Conservation (phyloP, 2,113 vertebrate species). For the Leuciscus idus region DNA sequence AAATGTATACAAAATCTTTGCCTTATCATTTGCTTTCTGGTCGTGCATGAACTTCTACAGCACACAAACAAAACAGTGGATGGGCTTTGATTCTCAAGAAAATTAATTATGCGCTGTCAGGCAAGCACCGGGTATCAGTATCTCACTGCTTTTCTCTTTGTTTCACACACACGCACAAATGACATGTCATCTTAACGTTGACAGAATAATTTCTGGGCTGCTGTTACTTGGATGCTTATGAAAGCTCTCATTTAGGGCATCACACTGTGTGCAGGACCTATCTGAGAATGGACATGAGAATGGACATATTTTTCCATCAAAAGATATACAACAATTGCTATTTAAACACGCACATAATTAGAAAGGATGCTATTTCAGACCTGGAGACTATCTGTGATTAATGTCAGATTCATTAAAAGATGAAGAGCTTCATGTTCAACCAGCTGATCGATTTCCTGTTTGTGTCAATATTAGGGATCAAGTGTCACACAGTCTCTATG, state of each 20-base stretch:
- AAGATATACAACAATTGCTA: background rate
- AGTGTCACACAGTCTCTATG: background rate
- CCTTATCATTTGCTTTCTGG: background rate
- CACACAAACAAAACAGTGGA: background rate
- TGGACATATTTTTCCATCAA: background rate
- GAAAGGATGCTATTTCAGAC: too few relatives aligned
- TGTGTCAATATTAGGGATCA: background rate
- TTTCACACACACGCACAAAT: slow-evolving; percentile 3
- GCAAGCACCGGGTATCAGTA: background rate
- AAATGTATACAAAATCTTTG: background rate
- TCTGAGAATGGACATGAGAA: background rate
- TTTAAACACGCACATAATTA: background rate
- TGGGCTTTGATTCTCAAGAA: background rate
- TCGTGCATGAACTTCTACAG: background rate
- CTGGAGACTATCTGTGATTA: background rate
- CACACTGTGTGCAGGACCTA: background rate
- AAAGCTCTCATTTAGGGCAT: background rate
- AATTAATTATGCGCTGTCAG: background rate
- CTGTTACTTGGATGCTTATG: background rate
- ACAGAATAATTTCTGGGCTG: background rate
- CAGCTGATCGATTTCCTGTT: too few relatives aligned
- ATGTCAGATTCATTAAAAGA: background rate
- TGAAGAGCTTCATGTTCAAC: background rate
- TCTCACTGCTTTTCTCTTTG: background rate
- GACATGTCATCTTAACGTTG: background rate